Evolutionary conservation across 2,888 invertebrate species (phyloP).

Genomic region (Lathronympha strigana): DNA sequence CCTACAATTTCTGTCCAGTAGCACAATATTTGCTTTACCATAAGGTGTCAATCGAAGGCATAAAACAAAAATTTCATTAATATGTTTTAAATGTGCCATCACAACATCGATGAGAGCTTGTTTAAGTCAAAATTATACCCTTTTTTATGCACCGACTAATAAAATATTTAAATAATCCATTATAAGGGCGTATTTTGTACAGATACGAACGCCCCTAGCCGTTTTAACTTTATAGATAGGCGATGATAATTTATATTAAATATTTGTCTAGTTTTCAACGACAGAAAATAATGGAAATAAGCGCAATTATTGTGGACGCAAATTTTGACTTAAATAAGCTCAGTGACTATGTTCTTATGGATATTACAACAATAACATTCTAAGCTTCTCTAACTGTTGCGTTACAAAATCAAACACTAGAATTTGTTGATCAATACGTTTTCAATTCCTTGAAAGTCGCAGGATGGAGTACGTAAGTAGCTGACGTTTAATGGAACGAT

Average conservation of each 20-base stretch:
- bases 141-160: neutral
- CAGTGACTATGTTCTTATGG: neutral
- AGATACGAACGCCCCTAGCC: no score
- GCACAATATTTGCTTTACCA: no score
- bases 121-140: neutral
- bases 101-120: neutral
- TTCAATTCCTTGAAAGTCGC: constrained; percentile 4
- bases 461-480: neutral
- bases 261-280: no score
- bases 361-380: neutral
- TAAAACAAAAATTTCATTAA: no score
- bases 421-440: neutral
- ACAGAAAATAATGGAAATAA: no score
- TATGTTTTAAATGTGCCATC: neutral
- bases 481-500: neutral
- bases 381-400: neutral
- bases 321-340: constrained; percentile 4
- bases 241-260: no score
- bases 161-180: no score
- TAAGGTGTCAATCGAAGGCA: no score
- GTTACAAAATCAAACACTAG: neutral
- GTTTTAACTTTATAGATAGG: no score
- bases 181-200: no score
- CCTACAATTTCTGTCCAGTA: no score
- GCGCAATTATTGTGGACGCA: neutral